Conservation (phyloP, 2,797 vertebrate genomes). For the Phoebastria nigripes region DNA sequence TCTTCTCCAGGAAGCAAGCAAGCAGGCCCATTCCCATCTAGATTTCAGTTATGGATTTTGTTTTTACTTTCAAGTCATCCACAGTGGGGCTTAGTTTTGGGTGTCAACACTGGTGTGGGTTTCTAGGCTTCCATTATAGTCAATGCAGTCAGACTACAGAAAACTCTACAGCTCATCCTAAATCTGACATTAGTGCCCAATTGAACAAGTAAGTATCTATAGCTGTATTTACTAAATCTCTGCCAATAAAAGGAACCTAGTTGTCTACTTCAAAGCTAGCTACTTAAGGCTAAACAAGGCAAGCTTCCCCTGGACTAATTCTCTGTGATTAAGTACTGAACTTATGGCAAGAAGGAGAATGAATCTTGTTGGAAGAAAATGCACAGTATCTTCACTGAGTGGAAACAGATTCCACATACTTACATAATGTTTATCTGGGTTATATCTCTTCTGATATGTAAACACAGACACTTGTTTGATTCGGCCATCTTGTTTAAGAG, state of each 20-base stretch:
- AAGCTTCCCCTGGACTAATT: not conserved
- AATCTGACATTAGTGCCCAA: not conserved
- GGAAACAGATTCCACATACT: constrained; percentile 60
- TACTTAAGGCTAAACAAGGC: not conserved
- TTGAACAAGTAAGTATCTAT: not conserved
- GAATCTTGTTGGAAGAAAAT: not conserved
- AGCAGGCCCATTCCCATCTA: not conserved
- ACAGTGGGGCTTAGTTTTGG: not conserved
- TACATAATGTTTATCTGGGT: constrained; percentile 97
- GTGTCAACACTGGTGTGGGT: not conserved
- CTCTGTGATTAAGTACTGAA: not conserved
- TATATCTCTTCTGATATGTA: constrained; percentile 98
- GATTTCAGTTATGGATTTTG: not conserved
- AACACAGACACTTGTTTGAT: constrained; percentile 91
- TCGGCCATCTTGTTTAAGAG: constrained; percentile 90
- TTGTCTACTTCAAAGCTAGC: not conserved
- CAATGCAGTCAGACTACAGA: not conserved
- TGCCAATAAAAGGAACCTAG: not conserved
- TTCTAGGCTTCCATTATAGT: not conserved
- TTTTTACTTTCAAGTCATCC: not conserved
- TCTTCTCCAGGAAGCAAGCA: not conserved
- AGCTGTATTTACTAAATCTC: not conserved
- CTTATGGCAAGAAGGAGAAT: not conserved
- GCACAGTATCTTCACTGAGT: not conserved
- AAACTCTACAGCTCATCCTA: not conserved